These are phyloP conservation scores for Pterostichus niger DNA, from an alignment of 2,888 invertebrate genomes.

Conservation along the genomic window DNA sequence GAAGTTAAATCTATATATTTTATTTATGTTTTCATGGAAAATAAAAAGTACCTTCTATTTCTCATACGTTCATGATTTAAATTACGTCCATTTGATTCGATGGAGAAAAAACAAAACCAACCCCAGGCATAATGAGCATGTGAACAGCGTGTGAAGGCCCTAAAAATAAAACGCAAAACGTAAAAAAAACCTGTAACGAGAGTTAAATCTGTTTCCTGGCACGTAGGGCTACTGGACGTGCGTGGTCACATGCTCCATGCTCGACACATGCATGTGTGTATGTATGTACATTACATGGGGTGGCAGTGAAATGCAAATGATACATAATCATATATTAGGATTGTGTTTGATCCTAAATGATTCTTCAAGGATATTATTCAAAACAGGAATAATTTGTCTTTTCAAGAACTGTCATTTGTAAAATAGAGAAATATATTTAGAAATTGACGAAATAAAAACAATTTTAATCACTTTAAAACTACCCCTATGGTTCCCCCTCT, in stretches of 20 bases:
- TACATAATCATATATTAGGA: conserved; percentile 9
- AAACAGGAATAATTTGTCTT: too few species aligned
- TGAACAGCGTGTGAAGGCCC: conserved; percentile 15
- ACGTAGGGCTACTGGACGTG: not conserved
- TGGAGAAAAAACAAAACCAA: not conserved
- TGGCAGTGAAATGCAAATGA: conserved; percentile 24
- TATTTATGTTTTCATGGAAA: too few species aligned
- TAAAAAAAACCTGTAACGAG: conserved; percentile 1
- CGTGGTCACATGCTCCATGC: not conserved
- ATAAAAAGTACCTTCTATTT: too few species aligned
- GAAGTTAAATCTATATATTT: too few species aligned
- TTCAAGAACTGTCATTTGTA: too few species aligned
- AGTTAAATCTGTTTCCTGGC: conserved; percentile 12
- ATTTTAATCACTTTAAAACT: too few species aligned
- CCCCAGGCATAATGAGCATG: not conserved
- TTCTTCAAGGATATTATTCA: not conserved
- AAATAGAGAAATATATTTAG: too few species aligned
- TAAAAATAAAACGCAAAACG: conserved; percentile 7
- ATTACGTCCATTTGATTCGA: too few species aligned
- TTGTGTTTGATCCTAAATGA: not conserved
- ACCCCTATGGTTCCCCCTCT: too few species aligned
- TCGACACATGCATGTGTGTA: not conserved
- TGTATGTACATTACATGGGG: not conserved
- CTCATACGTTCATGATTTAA: too few species aligned
- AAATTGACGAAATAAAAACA: too few species aligned